These are phyloP conservation scores for Narcine bancroftii DNA, from an alignment of 2,113 vertebrate genomes.

Conservation along the genomic window DNA sequence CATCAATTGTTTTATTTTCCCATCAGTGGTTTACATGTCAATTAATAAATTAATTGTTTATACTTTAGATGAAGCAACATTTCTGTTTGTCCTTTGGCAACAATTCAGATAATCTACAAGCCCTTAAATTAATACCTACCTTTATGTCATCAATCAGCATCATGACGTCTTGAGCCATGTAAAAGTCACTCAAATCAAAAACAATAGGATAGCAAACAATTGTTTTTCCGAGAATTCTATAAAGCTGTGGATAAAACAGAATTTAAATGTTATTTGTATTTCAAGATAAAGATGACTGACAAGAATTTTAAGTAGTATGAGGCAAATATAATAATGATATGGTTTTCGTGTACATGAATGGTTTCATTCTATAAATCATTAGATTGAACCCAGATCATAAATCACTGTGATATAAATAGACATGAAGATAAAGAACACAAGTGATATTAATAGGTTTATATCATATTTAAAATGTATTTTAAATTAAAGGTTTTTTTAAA, in stretches of 20 bases:
- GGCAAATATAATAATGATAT: conserved; percentile 40
- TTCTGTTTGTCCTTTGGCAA: not conserved
- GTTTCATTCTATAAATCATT: too few relatives aligned
- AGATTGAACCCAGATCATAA: not conserved
- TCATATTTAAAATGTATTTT: not conserved
- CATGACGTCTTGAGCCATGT: conserved; percentile 97
- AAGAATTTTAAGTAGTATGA: not conserved
- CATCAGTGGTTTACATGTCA: not conserved
- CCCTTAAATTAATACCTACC: conserved; percentile 62
- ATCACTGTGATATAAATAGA: not conserved
- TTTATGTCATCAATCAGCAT: conserved; percentile 97
- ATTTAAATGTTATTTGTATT: conserved; percentile 11
- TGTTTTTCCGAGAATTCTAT: conserved; percentile 91
- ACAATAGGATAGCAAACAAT: conserved; percentile 96
- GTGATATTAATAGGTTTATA: not conserved
- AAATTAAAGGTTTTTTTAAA: too few relatives aligned
- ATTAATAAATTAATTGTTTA: not conserved
- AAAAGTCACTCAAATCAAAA: conserved; percentile 97
- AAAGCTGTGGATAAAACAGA: conserved; percentile 66
- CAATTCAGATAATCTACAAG: not conserved
- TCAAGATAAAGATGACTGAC: not conserved
- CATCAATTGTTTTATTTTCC: not conserved
- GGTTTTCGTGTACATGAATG: not conserved
- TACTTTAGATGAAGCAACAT: not conserved
- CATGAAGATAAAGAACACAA: not conserved